Conservation (phyloP, 2,797 vertebrate species). For the Sebastes hubbsi region DNA sequence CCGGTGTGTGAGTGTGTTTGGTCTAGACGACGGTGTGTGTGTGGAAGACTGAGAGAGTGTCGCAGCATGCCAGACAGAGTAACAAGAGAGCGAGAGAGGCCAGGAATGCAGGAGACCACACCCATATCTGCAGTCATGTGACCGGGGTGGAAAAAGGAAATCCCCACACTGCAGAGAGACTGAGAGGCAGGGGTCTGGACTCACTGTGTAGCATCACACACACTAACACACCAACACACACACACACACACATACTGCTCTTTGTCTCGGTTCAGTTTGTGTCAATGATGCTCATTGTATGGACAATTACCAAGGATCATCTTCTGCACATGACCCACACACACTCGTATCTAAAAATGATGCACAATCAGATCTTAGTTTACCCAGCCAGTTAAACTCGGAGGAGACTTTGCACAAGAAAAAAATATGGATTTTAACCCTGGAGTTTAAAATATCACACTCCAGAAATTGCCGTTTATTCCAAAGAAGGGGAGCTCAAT, state of each 20-base stretch:
- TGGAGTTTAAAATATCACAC: neutral
- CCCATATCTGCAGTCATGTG: slow-evolving; percentile 82
- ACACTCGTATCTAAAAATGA: neutral
- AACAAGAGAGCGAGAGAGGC: slow-evolving; percentile 27
- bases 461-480: neutral
- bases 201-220: neutral
- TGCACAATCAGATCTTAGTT: neutral
- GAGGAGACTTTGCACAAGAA: neutral
- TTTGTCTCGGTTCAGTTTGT: neutral
- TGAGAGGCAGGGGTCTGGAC: neutral
- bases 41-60: slow-evolving; percentile 1
- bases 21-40: slow-evolving; percentile 29
- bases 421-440: neutral
- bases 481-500: neutral
- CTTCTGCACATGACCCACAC: neutral
- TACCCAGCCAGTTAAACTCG: neutral
- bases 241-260: neutral
- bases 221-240: neutral
- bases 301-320: neutral
- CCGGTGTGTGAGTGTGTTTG: neutral
- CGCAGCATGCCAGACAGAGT: slow-evolving; percentile 37
- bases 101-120: slow-evolving; percentile 79
- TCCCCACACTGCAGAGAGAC: slow-evolving; percentile 69
- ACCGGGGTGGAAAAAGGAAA: slow-evolving; percentile 77
- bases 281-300: neutral